Evolutionary conservation across 2,888 invertebrate species (phyloP), one percentile per base, ranked within the genome.

Genomic region (Osedax fenrisi): DNA sequence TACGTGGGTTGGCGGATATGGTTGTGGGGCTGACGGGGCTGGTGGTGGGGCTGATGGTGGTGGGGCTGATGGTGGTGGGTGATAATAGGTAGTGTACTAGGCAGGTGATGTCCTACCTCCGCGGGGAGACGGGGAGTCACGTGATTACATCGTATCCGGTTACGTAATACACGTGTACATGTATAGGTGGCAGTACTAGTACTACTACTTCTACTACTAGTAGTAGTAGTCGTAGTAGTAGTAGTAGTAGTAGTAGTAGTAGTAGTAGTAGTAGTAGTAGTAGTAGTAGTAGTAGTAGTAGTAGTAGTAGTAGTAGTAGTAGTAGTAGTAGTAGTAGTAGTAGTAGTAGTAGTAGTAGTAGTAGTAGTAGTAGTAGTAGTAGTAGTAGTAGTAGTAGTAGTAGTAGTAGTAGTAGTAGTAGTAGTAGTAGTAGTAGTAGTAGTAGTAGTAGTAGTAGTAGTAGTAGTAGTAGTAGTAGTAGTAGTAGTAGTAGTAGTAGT

Each of bases 281-380:
- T 71, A 71, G 41, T 71, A 71, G 71, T 71, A 71, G 71, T 71
- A 71, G 41, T 71, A 71, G 71, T 71, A 56, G 71, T 71, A 71
- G 71, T 71, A 27, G 71, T 21, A 71, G 71, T 71, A 71, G 71
- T 71, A 56, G 71, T 71, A 71, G 71, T 71, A 26, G 26, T 71
- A 71, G 71, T 71, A 56, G 71, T 71, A 71, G 71, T 71, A 71
- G 71, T 61, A 71, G 71, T 71, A 71, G 71, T 71, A 71, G 71
- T 71, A 71, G 71, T 71, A 71, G 71, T 71, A 71, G 71, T 71
- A 71, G 71, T 71, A 71, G 71, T 71, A 71, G 71, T 71, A 71
- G 71, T 71, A 71, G 71, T 71, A 71, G 71, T 71, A 71, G 71
- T 71, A 71, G 71, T 71, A 71, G 27, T 41, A 71, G 27, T 71